Evolutionary conservation across 1,140 invertebrate species (phyloP).

Genomic region (Gonioctena quinquepunctata): DNA sequence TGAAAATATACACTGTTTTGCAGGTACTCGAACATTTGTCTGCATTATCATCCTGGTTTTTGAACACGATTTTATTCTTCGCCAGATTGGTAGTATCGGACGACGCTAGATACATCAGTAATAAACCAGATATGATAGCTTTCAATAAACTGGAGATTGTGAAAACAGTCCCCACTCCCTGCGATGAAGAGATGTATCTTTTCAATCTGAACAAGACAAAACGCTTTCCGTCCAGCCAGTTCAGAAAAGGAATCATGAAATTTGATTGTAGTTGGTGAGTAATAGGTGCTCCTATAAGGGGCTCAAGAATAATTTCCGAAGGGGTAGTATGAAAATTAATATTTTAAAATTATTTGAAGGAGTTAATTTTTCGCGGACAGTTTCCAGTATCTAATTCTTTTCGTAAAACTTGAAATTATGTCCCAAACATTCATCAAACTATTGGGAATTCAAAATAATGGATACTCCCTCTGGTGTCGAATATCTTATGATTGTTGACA

Average conservation of each 20-base stretch:
- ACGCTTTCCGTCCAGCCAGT: constrained; percentile 19
- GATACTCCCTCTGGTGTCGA: no score
- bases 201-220: constrained; percentile 50
- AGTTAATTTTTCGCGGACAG: no score
- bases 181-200: constrained; percentile 68
- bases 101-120: constrained; percentile 28
- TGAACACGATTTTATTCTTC: constrained; percentile 28
- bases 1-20: no score
- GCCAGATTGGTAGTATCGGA: constrained; percentile 18
- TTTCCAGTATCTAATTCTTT: no score
- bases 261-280: constrained; percentile 41
- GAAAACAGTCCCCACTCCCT: constrained; percentile 73
- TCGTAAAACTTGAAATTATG: no score
- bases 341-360: no score
- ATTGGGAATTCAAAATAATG: no score
- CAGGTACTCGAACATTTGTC: constrained; percentile 34
- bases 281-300: no score
- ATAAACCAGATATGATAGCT: constrained; percentile 40
- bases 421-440: no score
- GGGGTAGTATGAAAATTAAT: no score
- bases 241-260: constrained; percentile 31
- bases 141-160: constrained; percentile 50
- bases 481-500: no score
- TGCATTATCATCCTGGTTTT: constrained; percentile 25
- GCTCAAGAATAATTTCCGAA: no score